A percentile compares a stretch with the other conserved stretches of the same genome.
phyloP scores from a whole-genome alignment of 2,113 vertebrate genomes.

The Passer domesticus region DNA sequence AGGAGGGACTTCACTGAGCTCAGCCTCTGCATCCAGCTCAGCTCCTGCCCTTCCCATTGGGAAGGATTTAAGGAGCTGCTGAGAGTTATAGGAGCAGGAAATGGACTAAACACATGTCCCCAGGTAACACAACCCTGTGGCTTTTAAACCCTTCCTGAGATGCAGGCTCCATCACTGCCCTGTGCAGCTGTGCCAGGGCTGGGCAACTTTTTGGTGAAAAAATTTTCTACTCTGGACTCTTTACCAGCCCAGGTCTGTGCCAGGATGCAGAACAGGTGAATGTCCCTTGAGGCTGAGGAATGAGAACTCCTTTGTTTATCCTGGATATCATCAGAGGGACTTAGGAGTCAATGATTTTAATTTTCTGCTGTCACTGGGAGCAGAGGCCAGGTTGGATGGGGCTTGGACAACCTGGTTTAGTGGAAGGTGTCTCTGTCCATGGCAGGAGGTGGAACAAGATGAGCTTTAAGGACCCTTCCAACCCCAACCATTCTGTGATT shows the following conservation, averaged over 20 bases:
- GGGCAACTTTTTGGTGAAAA: neutral
- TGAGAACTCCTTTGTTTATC: neutral
- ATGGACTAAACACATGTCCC: neutral
- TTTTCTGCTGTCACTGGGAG: neutral
- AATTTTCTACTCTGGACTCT: neutral
- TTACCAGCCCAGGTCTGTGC: neutral
- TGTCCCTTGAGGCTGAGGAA: neutral
- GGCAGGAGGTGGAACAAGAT: neutral
- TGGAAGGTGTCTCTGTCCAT: neutral
- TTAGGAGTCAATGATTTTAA: neutral
- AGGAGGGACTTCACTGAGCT: neutral
- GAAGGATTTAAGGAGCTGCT: neutral
- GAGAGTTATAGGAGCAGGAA: neutral
- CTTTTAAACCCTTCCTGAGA: neutral
- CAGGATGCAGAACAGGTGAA: neutral
- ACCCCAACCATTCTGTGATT: neutral
- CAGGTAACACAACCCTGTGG: too few relatives aligned
- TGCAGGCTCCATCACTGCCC: neutral
- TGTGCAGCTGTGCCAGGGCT: neutral
- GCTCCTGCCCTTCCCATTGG: accelerated
- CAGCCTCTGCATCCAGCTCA: neutral
- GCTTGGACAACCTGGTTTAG: neutral
- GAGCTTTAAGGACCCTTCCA: neutral
- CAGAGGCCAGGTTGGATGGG: too few relatives aligned
- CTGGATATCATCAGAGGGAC: neutral